Conservation (phyloP, 2,113 vertebrate species). For the Carollia perspicillata region DNA sequence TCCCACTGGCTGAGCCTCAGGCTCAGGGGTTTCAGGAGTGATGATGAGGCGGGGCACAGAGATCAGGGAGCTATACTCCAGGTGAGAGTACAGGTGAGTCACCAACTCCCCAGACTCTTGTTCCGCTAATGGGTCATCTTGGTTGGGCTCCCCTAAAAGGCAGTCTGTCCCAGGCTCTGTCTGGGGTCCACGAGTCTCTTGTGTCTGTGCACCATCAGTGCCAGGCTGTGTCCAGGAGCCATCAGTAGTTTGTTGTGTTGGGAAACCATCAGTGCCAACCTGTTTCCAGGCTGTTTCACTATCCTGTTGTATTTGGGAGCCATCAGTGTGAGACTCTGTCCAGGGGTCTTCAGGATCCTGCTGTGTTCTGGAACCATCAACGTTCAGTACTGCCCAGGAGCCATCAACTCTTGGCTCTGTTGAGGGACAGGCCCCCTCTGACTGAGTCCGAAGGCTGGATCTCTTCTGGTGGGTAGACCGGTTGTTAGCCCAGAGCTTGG, state of each 20-base stretch:
- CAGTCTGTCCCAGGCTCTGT: neutral
- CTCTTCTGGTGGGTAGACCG: neutral
- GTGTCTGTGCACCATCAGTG: neutral
- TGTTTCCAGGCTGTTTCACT: neutral
- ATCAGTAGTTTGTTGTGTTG: neutral
- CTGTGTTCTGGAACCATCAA: neutral
- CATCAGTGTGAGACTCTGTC: neutral
- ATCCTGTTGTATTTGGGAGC: neutral
- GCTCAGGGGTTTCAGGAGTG: conserved; percentile 80
- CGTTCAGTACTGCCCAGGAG: neutral
- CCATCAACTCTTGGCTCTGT: neutral
- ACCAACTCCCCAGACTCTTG: conserved; percentile 7
- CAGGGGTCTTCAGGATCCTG: neutral
- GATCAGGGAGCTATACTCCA: conserved; percentile 61
- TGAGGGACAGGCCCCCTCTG: neutral
- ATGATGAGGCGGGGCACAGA: conserved; percentile 90
- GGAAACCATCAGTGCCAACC: neutral
- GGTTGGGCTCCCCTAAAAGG: neutral
- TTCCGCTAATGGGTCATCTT: neutral
- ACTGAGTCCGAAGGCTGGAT: neutral
- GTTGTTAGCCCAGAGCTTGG: neutral
- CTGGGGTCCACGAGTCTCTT: neutral
- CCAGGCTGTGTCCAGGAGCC: neutral
- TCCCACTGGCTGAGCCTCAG: conserved; percentile 45
- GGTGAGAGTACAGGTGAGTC: conserved; percentile 43